Percentiles rank a stretch among this genome's conserved stretches.
Conservation (phyloP, 2,888 invertebrate genomes). For the Eupithecia abbreviata region DNA sequence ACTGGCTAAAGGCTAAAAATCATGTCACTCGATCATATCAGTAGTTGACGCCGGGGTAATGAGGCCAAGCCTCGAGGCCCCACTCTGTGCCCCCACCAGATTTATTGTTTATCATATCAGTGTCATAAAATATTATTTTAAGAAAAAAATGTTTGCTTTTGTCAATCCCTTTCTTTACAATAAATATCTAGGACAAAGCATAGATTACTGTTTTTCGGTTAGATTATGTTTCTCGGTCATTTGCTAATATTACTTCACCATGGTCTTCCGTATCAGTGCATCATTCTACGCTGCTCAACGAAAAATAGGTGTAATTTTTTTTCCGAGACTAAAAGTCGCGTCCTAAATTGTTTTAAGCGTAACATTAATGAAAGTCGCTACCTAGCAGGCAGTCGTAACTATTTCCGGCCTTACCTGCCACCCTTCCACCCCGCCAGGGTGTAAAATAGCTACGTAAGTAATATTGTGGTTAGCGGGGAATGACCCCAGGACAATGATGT, state of each 20-base stretch:
- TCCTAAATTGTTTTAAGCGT: background rate
- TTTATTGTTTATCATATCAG: too few species aligned
- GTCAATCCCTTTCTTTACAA: too few species aligned
- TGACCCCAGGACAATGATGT: constrained; percentile 18
- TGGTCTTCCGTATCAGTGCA: background rate
- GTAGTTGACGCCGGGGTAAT: too few species aligned
- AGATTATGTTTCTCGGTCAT: background rate
- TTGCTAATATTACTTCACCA: background rate
- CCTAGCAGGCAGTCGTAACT: constrained; percentile 15
- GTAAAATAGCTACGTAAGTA: constrained; percentile 28
- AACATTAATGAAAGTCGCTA: constrained; percentile 27
- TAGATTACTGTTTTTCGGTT: too few species aligned
- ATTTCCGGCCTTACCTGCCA: constrained; percentile 34
- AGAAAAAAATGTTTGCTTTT: too few species aligned
- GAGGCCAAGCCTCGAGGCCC: too few species aligned
- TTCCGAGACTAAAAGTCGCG: background rate
- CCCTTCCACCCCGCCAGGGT: constrained; percentile 29
- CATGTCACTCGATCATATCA: background rate
- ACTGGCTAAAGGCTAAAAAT: background rate
- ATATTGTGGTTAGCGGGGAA: constrained; percentile 24
- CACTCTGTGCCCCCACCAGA: too few species aligned
- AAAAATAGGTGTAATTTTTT: background rate
- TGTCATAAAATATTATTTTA: too few species aligned
- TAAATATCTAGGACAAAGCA: too few species aligned
- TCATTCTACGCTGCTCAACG: background rate